Percentiles rank a stretch among this genome's conserved stretches.
phyloP scores from a whole-genome alignment of 53 echinoderm and acorn worm genomes.

The Paracentrotus lividus region DNA sequence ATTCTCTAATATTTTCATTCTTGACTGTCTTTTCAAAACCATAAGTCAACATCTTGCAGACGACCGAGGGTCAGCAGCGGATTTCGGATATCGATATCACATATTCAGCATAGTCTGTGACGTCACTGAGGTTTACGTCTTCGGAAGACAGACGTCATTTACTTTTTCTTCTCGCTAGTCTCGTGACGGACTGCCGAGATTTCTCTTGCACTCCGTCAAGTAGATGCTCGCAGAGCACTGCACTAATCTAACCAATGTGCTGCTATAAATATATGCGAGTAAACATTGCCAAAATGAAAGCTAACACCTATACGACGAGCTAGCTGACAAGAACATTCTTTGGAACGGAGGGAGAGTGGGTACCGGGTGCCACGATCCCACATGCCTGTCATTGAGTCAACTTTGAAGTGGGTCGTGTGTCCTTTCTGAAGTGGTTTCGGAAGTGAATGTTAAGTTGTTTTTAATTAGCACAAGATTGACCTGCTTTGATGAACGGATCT shows the following conservation, averaged over 20 bases:
- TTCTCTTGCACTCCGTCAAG: neutral
- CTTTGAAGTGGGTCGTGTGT: neutral
- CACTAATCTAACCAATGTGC: neutral
- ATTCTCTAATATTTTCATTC: neutral
- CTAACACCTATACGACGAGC: neutral
- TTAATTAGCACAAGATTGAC: no score
- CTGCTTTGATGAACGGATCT: no score
- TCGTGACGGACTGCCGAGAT: neutral
- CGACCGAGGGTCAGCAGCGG: neutral
- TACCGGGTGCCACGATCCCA: neutral
- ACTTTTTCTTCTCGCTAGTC: conserved; percentile 2
- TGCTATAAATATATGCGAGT: conserved; percentile 10
- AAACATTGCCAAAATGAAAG: conserved; percentile 30
- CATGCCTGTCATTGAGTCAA: neutral
- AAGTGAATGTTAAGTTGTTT: neutral
- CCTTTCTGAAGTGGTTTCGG: neutral
- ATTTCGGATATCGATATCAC: conserved; percentile 16
- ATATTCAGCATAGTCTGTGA: conserved; percentile 1
- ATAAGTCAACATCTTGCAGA: neutral
- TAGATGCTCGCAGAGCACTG: conserved; percentile 12
- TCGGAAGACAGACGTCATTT: conserved; percentile 30
- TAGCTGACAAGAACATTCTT: neutral
- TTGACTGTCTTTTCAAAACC: neutral
- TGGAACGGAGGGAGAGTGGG: no score
- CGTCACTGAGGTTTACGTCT: conserved; percentile 11